phyloP scores from a whole-genome alignment of 2,113 vertebrate genomes.

The Paramisgurnus dabryanus region DNA sequence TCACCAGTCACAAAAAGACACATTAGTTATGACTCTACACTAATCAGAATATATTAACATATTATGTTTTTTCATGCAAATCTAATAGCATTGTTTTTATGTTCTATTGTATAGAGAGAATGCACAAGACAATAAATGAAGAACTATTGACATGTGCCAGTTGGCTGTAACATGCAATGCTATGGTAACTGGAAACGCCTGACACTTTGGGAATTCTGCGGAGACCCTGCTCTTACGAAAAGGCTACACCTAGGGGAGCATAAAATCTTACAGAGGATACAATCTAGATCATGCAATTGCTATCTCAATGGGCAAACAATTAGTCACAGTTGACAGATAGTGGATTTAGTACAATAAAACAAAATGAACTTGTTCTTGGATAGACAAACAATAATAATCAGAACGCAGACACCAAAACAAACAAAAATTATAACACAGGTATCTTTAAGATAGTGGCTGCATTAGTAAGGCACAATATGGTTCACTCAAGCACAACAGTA shows the following conservation, averaged over 20 bases:
- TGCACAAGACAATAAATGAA: background rate
- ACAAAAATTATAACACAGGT: background rate
- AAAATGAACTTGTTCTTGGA: conserved; percentile 57
- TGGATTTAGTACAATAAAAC: conserved; percentile 49
- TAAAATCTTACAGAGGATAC: conserved; percentile 59
- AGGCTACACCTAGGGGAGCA: conserved; percentile 35
- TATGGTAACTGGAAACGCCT: conserved; percentile 73
- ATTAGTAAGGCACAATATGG: background rate
- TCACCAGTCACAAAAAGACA: no score
- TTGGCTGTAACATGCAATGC: conserved; percentile 59
- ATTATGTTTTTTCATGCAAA: background rate
- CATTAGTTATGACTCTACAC: no score
- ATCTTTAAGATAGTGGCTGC: background rate
- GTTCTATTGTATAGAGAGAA: background rate
- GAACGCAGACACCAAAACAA: background rate
- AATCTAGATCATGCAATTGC: conserved; percentile 63
- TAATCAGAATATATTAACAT: no score
- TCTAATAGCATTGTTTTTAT: background rate
- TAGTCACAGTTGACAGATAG: conserved; percentile 61
- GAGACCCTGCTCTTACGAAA: conserved; percentile 56
- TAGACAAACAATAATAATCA: background rate
- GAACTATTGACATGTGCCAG: conserved; percentile 52
- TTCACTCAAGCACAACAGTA: background rate
- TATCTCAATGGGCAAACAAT: conserved; percentile 61
- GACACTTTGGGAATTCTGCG: conserved; percentile 46